Percentiles rank a stretch among this genome's conserved stretches.
These are phyloP conservation scores for Spatulosminthurus flaviceps DNA, from an alignment of 2,888 invertebrate genomes.

Conservation along the genomic window DNA sequence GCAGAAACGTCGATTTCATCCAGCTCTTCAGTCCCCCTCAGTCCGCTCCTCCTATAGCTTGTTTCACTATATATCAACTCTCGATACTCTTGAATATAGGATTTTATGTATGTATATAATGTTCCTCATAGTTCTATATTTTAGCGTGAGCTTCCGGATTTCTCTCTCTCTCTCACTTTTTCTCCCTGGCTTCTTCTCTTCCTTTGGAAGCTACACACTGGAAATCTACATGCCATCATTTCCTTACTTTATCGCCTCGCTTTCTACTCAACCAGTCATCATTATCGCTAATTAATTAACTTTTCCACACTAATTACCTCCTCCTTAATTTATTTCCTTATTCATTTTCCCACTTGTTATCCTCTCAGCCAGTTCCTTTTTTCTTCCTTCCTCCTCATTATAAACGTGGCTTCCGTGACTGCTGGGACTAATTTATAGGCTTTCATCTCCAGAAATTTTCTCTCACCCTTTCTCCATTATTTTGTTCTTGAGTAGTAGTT, in stretches of 20 bases:
- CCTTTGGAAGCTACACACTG: too few relatives aligned
- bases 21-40: constrained; percentile 31
- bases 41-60: constrained; percentile 44
- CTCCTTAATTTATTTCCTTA: constrained; percentile 18
- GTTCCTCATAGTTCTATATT: background rate
- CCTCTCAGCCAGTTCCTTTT: background rate
- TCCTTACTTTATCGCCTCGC: constrained; percentile 15
- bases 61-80: constrained; percentile 36
- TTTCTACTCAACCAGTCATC: background rate
- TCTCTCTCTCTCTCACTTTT: too few relatives aligned
- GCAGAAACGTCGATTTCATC: constrained; percentile 41
- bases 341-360: constrained; percentile 2
- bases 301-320: constrained; percentile 4
- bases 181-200: too few relatives aligned
- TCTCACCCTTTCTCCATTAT: background rate
- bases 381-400: constrained; percentile 2
- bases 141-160: background rate
- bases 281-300: constrained; percentile 10
- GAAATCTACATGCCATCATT: constrained; percentile 1
- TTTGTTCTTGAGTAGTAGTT: background rate
- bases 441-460: background rate
- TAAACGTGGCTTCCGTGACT: background rate
- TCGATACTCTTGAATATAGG: background rate
- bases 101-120: background rate
- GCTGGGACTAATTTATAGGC: background rate